Conservation (phyloP, 2,113 vertebrate species). For the Amphilophus citrinellus region DNA sequence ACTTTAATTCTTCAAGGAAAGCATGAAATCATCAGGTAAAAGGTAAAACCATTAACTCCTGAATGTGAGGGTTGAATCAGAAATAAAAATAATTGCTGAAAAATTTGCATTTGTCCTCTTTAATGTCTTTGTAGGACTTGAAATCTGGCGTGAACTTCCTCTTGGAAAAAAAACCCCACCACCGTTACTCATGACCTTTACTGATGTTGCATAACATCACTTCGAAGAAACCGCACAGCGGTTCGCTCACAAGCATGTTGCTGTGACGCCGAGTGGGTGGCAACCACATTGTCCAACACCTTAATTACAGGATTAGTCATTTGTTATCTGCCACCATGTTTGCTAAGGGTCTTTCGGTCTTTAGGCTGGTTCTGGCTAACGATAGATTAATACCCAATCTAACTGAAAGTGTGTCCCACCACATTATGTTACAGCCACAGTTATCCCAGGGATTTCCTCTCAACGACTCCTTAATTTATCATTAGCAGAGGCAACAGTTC, state of each 20-base stretch:
- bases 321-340: conserved; percentile 52
- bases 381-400: conserved; percentile 37
- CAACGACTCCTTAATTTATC: conserved; percentile 57
- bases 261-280: conserved; percentile 52
- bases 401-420: conserved; percentile 61
- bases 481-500: conserved; percentile 52
- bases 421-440: conserved; percentile 48
- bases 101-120: background rate
- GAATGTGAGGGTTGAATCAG: background rate
- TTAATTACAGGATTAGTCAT: conserved; percentile 54
- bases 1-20: background rate
- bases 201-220: background rate
- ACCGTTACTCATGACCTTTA: background rate
- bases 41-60: background rate
- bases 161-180: background rate
- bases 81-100: background rate
- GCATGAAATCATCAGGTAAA: too few species aligned
- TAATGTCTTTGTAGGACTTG: background rate
- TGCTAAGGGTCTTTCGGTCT: conserved; percentile 47
- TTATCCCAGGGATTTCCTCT: conserved; percentile 74
- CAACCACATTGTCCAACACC: conserved; percentile 29
- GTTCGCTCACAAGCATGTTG: background rate
- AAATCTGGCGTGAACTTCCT: background rate
- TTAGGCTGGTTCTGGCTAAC: conserved; percentile 50
- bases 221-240: background rate